Conservation (phyloP, 2,113 vertebrate species). For the Crypturellus undulatus region DNA sequence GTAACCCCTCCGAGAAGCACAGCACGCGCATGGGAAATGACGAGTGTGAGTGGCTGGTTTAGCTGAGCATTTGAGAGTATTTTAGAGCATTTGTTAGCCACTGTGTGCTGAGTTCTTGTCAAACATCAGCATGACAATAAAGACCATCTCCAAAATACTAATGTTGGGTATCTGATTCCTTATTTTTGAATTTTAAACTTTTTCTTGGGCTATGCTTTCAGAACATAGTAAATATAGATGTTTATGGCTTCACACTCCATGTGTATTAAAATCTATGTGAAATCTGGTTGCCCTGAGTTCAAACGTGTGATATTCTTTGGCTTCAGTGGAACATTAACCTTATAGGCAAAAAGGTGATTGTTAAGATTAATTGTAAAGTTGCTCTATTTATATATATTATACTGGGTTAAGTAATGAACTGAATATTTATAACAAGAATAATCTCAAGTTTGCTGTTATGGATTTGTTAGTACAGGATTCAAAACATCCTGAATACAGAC, state of each 20-base stretch:
- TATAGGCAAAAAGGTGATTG: not conserved
- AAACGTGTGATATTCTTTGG: not conserved
- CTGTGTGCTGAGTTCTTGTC: not conserved
- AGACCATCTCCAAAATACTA: not conserved
- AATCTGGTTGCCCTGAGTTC: not conserved
- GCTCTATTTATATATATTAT: not conserved
- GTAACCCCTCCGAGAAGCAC: not conserved
- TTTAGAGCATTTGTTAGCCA: not conserved
- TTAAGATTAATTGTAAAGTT: not conserved
- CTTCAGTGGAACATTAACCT: not conserved
- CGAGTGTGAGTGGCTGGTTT: slow-evolving; percentile 11
- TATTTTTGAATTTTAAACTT: not conserved
- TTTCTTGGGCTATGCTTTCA: not conserved
- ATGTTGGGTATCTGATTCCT: not conserved
- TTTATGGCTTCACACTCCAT: not conserved
- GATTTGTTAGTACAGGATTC: not conserved
- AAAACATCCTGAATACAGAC: not conserved
- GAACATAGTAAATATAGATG: not conserved
- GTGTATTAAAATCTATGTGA: not conserved
- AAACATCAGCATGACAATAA: not conserved
- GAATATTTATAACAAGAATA: not conserved
- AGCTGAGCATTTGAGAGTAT: not conserved
- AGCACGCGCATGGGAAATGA: not conserved
- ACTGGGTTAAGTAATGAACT: not conserved
- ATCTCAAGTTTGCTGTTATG: not conserved